Percentiles rank a stretch among this genome's conserved stretches.
Conservation (phyloP, 2,113 vertebrate species). For the Bujurquina vittata region DNA sequence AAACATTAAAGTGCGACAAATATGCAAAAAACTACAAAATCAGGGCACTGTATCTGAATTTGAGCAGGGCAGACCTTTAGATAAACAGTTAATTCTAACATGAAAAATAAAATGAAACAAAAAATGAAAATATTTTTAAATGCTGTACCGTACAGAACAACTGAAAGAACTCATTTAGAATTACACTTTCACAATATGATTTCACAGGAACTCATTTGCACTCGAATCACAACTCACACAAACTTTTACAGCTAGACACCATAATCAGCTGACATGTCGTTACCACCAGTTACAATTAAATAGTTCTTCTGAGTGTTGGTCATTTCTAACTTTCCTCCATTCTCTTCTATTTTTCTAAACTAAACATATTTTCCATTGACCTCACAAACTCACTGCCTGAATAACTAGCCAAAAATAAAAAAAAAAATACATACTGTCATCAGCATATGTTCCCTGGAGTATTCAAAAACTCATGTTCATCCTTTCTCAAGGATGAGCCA, state of each 20-base stretch:
- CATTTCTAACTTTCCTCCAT: constrained; percentile 33
- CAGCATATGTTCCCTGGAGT: neutral
- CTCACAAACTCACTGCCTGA: constrained; percentile 40
- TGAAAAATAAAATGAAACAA: neutral
- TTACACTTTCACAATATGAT: neutral
- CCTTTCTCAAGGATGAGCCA: neutral
- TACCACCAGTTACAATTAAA: neutral
- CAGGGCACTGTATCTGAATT: neutral
- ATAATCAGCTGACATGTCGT: constrained; percentile 5
- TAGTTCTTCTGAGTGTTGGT: constrained; percentile 7
- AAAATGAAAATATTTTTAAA: neutral
- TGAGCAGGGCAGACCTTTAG: neutral
- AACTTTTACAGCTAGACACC: neutral
- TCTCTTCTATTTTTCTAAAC: constrained; percentile 30
- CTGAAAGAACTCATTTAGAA: neutral
- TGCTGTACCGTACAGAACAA: neutral
- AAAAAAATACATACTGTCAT: constrained; percentile 11
- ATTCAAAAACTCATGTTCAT: constrained; percentile 27
- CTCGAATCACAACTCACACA: neutral
- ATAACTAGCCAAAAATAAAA: constrained; percentile 41
- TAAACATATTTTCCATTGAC: constrained; percentile 33
- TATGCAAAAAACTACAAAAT: too few relatives aligned
- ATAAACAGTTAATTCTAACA: neutral
- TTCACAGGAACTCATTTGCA: neutral
- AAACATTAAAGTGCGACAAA: too few relatives aligned